Base-by-base conservation (phyloP, 92 coral and sea anemone genomes). In the Siderastrea radians region DNA sequence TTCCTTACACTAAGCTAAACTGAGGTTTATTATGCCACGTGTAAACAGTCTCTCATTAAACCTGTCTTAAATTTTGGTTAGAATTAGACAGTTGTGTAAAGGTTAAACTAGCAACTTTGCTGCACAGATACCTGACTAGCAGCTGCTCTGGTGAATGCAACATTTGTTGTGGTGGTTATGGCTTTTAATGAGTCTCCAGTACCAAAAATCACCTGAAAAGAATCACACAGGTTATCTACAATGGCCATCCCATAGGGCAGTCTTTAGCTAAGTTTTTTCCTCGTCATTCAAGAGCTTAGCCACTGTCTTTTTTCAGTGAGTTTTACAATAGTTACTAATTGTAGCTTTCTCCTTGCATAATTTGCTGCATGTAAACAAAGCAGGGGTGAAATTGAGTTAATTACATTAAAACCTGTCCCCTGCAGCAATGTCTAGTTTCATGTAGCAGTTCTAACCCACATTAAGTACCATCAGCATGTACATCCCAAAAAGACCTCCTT, bases 131-230 rank as follows among this genome's bases (percentile, higher is more conserved):
- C 99, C 96, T 97, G 99, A 79, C 92, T 93, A 49, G 77, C 81
- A 2, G 99, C 98, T 72, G 96, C 99, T 16, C 99, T 89, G 49
- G 94, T 96, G 89, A 97, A 97, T 15, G 98, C 91, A 46, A 90
- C 91, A 90, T 97, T 97, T 26, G 99, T 96, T 10, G 98, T 95
- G 26, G 90, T 84, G 49, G 98, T 97, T 50, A 92, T 87, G 7
- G 99, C 99, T 78, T 92, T 93, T 44, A 97, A 44, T 12, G 87
- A 89, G 72, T 97, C 99, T 26, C 99, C 99, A 69, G 99, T 97
- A 14, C 99, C 99, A 88, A 97, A 97, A 68, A 97, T 92, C 13
- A 93, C 84, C 99, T 96, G 47, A 45, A 16, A 59, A 38, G 15
- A 14, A 43, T 57, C 26, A 49, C 8, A 6, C 11, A 52, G 46